phyloP scores from a whole-genome alignment of 2,797 vertebrate species.

The Tenualosa ilisha region DNA sequence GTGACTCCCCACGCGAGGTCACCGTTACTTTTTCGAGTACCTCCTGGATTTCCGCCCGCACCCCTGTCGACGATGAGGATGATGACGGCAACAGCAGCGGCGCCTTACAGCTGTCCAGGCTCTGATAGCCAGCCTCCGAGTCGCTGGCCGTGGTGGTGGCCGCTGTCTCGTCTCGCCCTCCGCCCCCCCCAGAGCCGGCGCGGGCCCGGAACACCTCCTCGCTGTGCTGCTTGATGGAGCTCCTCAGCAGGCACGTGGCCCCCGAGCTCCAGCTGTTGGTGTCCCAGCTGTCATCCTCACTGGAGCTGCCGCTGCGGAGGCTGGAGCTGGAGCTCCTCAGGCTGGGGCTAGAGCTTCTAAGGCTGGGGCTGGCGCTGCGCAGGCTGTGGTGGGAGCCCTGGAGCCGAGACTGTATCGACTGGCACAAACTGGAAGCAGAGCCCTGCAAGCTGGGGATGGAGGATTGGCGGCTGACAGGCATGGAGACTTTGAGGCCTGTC shows the following conservation, averaged over 20 bases:
- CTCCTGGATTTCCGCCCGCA: constrained; percentile 57
- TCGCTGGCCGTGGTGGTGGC: constrained; percentile 49
- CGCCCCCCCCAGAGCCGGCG: constrained; percentile 59
- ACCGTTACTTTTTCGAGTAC: constrained; percentile 13
- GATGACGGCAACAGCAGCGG: constrained; percentile 27
- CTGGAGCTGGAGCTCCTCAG: constrained; percentile 44
- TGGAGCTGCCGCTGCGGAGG: constrained; percentile 62
- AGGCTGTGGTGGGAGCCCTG: constrained; percentile 48
- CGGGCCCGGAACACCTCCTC: constrained; percentile 55
- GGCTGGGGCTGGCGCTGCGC: constrained; percentile 47
- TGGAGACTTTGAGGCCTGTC: constrained; percentile 52
- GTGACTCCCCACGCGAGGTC: constrained; percentile 54
- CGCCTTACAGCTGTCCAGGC: constrained; percentile 57
- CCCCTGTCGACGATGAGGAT: neutral
- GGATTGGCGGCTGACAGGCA: constrained; percentile 54
- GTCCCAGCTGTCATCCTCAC: constrained; percentile 76
- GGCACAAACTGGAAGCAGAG: constrained; percentile 20
- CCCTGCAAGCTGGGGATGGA: constrained; percentile 51
- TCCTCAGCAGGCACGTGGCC: constrained; percentile 74
- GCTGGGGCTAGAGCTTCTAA: constrained; percentile 38
- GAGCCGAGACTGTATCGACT: neutral
- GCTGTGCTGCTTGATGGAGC: constrained; percentile 69
- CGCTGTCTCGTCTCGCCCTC: constrained; percentile 53
- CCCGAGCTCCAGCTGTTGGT: constrained; percentile 78
- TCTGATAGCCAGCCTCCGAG: constrained; percentile 68